These are phyloP conservation scores for Sebastes minor DNA, from an alignment of 2,797 vertebrate species.

Conservation along the genomic window DNA sequence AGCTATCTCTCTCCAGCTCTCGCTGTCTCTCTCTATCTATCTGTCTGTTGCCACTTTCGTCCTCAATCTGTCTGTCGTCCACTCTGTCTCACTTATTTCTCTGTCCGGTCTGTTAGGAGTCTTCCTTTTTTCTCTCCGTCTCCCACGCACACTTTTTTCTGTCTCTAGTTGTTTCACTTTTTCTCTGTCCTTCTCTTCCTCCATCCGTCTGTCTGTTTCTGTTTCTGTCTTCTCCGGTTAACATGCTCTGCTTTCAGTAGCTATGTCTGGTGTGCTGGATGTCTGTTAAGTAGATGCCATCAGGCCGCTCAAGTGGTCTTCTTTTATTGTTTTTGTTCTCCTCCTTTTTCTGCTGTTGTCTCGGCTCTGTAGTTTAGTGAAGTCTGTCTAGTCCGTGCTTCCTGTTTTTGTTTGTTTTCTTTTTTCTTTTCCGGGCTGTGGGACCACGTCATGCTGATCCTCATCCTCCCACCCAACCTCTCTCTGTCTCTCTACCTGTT, in stretches of 20 bases:
- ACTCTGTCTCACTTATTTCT: conserved; percentile 53
- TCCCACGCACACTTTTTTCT: conserved; percentile 33
- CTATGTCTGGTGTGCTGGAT: conserved; percentile 80
- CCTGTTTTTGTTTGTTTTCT: conserved; percentile 62
- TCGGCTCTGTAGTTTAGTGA: conserved; percentile 87
- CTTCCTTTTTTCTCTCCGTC: conserved; percentile 22
- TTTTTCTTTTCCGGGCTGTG: conserved; percentile 60
- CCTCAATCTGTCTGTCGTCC: conserved; percentile 36
- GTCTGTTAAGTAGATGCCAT: conserved; percentile 77
- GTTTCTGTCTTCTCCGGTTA: conserved; percentile 60
- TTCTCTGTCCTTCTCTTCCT: conserved; percentile 24
- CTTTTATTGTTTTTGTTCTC: conserved; percentile 60
- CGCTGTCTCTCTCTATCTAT: conserved; percentile 38
- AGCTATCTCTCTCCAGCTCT: conserved; percentile 46
- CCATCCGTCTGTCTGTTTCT: conserved; percentile 59
- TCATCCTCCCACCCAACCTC: conserved; percentile 38
- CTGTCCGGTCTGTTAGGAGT: conserved; percentile 49
- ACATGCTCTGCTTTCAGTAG: conserved; percentile 79
- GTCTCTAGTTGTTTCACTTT: conserved; percentile 23
- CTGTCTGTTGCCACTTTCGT: conserved; percentile 30
- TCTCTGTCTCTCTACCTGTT: conserved; percentile 25
- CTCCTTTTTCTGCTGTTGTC: conserved; percentile 84
- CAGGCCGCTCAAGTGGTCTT: conserved; percentile 68
- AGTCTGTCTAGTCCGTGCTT: conserved; percentile 82
- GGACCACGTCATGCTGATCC: conserved; percentile 70